These are phyloP conservation scores for Pluvialis apricaria DNA, from an alignment of 2,113 vertebrate species.

Conservation along the genomic window DNA sequence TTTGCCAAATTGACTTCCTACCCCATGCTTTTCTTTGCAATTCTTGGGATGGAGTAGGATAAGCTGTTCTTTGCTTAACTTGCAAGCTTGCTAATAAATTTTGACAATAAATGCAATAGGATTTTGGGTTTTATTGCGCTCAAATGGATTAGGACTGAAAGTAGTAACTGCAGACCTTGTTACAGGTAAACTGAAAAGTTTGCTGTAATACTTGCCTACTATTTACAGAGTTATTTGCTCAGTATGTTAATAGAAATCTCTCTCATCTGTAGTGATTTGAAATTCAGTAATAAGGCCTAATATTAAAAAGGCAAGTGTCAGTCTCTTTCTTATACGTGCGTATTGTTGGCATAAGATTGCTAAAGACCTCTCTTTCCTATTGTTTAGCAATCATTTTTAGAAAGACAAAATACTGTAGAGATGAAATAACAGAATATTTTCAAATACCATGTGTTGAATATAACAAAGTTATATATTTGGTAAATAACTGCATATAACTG, in stretches of 20 bases:
- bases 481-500: neutral
- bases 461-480: neutral
- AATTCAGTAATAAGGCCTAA: neutral
- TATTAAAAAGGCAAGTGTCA: neutral
- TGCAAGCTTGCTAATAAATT: neutral
- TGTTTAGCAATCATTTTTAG: neutral
- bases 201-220: neutral
- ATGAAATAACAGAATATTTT: neutral
- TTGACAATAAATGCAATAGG: neutral
- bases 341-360: neutral
- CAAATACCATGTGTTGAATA: neutral
- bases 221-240: neutral
- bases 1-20: neutral
- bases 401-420: neutral
- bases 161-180: neutral
- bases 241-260: neutral
- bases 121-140: neutral
- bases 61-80: neutral
- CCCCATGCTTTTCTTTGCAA: neutral
- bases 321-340: neutral
- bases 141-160: neutral
- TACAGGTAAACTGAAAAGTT: neutral
- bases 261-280: neutral
- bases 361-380: neutral
- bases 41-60: neutral